Evolutionary conservation across 2,888 invertebrate species (phyloP).

Genomic region (Phortica magna): DNA sequence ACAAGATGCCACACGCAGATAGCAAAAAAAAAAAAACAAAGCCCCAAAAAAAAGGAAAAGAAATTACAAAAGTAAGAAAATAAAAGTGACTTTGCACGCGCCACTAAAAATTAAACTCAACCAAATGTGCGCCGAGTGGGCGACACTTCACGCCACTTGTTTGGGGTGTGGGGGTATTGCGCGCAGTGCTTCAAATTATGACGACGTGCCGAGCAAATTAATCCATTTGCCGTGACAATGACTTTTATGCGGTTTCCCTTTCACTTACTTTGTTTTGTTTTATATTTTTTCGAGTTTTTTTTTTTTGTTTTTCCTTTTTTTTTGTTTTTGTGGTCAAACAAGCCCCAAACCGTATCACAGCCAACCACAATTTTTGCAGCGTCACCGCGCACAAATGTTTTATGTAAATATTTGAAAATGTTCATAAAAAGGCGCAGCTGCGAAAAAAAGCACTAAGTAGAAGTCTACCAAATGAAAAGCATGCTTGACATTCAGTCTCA

Average conservation of each 20-base stretch:
- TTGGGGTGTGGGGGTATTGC: background rate
- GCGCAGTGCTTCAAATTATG: constrained; percentile 22
- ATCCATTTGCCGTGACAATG: constrained; percentile 46
- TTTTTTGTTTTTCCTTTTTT: constrained; percentile 51
- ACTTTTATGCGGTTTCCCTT: constrained; percentile 46
- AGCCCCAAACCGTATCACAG: constrained; percentile 13
- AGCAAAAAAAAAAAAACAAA: constrained; percentile 57
- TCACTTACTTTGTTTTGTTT: constrained; percentile 34
- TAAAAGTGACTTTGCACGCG: constrained; percentile 23
- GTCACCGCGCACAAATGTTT: constrained; percentile 16
- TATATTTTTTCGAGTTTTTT: constrained; percentile 53
- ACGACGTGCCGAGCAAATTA: constrained; percentile 41
- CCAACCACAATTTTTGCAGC: background rate
- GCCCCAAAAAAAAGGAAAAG: constrained; percentile 36
- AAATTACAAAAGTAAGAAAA: constrained; percentile 14
- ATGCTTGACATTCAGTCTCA: background rate
- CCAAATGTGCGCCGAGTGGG: background rate
- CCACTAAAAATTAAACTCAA: constrained; percentile 31
- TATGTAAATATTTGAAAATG: constrained; percentile 28
- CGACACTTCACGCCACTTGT: background rate
- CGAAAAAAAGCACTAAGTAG: background rate
- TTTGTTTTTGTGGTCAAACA: constrained; percentile 52
- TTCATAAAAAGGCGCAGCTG: constrained; percentile 20
- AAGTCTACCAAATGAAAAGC: background rate
- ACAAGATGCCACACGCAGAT: constrained; percentile 62